A percentile compares a stretch with the other conserved stretches of the same genome.
These are phyloP conservation scores for Coelopa frigida DNA, from an alignment of 1,140 invertebrate species.

Conservation along the genomic window DNA sequence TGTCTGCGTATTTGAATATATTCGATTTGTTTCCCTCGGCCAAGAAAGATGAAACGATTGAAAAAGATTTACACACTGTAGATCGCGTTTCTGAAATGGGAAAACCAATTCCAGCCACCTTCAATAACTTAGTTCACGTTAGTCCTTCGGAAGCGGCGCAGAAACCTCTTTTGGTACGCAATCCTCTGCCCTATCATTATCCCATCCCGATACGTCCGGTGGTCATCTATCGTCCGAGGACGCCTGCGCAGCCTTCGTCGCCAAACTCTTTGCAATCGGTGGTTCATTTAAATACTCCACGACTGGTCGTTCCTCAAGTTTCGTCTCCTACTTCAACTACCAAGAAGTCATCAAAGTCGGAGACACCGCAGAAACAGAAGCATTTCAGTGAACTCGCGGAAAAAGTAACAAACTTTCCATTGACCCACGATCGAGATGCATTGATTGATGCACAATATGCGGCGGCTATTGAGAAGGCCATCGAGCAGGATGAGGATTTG, in stretches of 20 bases:
- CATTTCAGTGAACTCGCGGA: conserved; percentile 35
- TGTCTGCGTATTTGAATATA: conserved; percentile 3
- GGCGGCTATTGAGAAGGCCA: conserved; percentile 25
- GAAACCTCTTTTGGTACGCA: conserved; percentile 23
- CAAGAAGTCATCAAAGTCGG: conserved; percentile 27
- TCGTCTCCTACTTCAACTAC: conserved; percentile 25
- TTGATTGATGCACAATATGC: conserved; percentile 28
- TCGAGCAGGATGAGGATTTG: conserved; percentile 27
- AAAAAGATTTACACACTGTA: conserved; percentile 10
- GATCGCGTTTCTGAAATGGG: too few species aligned
- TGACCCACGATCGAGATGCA: conserved; percentile 23
- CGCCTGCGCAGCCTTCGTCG: too few species aligned
- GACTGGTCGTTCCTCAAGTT: conserved; percentile 25
- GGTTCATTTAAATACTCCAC: conserved; percentile 9
- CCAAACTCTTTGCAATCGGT: neutral
- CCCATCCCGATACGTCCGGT: conserved; percentile 26
- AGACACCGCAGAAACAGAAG: conserved; percentile 28
- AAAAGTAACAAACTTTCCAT: conserved; percentile 25
- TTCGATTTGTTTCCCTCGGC: conserved; percentile 4
- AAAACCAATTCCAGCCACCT: too few species aligned
- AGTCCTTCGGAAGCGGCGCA: too few species aligned
- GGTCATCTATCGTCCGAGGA: too few species aligned
- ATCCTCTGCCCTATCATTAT: conserved; percentile 32
- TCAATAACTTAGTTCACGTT: too few species aligned
- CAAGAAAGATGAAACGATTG: neutral